These are phyloP conservation scores for Paraescarpia echinospica DNA, from an alignment of 1,140 invertebrate genomes.

Conservation along the genomic window DNA sequence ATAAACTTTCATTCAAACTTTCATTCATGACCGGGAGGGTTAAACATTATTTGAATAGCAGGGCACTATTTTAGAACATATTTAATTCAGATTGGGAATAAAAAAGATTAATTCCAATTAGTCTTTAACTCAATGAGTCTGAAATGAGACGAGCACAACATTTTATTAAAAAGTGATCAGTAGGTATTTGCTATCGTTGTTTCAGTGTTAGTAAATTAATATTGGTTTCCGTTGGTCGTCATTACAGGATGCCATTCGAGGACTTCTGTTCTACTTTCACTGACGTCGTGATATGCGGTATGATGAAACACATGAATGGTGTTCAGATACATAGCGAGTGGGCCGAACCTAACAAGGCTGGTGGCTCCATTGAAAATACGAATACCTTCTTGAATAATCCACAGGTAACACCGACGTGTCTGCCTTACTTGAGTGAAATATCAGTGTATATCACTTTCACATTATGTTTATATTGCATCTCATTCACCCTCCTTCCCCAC, in stretches of 20 bases:
- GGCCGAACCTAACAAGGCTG: conserved; percentile 60
- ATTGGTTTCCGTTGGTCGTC: not conserved
- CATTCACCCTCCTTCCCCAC: not conserved
- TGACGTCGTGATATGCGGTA: not conserved
- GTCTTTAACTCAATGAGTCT: too few relatives aligned
- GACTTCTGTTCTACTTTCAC: not conserved
- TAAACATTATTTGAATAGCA: too few relatives aligned
- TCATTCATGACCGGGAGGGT: too few relatives aligned
- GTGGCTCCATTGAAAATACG: conserved; percentile 64
- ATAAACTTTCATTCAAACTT: too few relatives aligned
- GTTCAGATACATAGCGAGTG: conserved; percentile 59
- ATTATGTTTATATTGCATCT: not conserved
- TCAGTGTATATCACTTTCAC: not conserved
- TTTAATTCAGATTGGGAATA: too few relatives aligned
- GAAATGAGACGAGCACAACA: too few relatives aligned
- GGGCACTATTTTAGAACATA: too few relatives aligned
- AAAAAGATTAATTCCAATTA: too few relatives aligned
- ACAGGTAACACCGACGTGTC: not conserved
- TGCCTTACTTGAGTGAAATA: not conserved
- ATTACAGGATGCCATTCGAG: not conserved
- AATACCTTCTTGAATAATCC: conserved; percentile 39
- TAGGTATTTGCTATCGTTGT: too few relatives aligned
- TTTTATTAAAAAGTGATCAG: too few relatives aligned
- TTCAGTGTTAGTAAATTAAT: too few relatives aligned
- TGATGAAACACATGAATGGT: not conserved